Percentiles rank a stretch among this genome's conserved stretches.
Conservation (phyloP, 2,888 invertebrate genomes). For the Coelogynopora nodosa region DNA sequence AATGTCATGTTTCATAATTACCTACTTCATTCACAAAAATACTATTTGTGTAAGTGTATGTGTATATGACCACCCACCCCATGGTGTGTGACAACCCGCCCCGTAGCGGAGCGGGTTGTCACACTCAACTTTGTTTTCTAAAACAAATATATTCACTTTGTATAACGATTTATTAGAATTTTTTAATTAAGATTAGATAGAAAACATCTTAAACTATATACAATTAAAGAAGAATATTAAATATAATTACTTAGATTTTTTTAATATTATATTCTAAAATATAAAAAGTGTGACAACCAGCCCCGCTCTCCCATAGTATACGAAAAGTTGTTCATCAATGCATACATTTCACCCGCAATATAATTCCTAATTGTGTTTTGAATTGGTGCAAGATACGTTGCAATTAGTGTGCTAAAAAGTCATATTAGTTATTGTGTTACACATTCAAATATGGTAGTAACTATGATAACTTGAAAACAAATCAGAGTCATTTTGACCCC, state of each 20-base stretch:
- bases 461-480: too few relatives aligned
- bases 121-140: conserved; percentile 23
- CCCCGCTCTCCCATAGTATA: conserved; percentile 4
- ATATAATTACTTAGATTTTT: not conserved
- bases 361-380: too few relatives aligned
- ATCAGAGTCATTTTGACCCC: too few relatives aligned
- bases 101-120: conserved; percentile 5
- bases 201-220: conserved; percentile 19
- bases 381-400: too few relatives aligned
- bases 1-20: conserved; percentile 5
- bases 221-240: conserved; percentile 11
- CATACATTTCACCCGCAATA: too few relatives aligned
- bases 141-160: conserved; percentile 18
- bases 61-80: conserved; percentile 17
- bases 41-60: not conserved
- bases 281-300: conserved; percentile 23
- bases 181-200: conserved; percentile 23
- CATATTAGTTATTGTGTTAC: too few relatives aligned
- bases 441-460: too few relatives aligned
- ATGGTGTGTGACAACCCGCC: conserved; percentile 15
- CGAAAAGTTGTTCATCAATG: not conserved
- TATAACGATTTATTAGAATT: conserved; percentile 20
- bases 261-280: not conserved
- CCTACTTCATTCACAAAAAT: conserved; percentile 1
- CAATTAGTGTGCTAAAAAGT: too few relatives aligned